These are phyloP conservation scores for Machaerirhynchus nigripectus DNA, from an alignment of 2,113 vertebrate genomes.

Conservation along the genomic window DNA sequence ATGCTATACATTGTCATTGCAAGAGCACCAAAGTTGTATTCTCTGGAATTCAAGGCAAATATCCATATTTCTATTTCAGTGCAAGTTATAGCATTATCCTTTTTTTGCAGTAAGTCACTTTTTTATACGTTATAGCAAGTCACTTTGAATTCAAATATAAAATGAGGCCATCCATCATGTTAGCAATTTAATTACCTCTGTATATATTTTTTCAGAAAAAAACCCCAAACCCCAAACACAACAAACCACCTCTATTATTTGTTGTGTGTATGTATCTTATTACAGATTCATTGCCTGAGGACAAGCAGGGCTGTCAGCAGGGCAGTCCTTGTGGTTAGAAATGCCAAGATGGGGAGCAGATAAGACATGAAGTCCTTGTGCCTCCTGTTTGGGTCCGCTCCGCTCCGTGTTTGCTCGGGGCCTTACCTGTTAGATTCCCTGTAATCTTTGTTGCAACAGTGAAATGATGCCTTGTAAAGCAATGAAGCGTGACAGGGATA, in stretches of 20 bases:
- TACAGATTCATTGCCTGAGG: conserved; percentile 84
- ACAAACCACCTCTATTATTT: conserved; percentile 70
- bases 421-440: conserved; percentile 76
- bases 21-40: neutral
- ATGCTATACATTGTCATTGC: neutral
- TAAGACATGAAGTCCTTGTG: conserved; percentile 68
- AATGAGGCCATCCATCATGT: conserved; percentile 92
- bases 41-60: conserved; percentile 43
- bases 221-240: conserved; percentile 5
- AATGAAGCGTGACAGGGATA: conserved; percentile 73
- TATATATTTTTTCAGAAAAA: conserved; percentile 86
- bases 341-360: conserved; percentile 71
- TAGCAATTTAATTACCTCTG: conserved; percentile 94
- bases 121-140: conserved; percentile 68
- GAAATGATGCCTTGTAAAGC: conserved; percentile 79
- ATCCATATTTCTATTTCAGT: conserved; percentile 51
- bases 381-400: conserved; percentile 46
- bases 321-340: conserved; percentile 71
- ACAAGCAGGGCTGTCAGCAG: conserved; percentile 70
- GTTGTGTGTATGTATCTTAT: conserved; percentile 84
- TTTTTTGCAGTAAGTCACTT: conserved; percentile 57
- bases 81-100: neutral
- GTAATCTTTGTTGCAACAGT: conserved; percentile 74
- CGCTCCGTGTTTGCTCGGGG: conserved; percentile 66
- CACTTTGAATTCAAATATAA: conserved; percentile 83